Evolutionary conservation across 2,113 vertebrate species (phyloP).

Genomic region (Carassius carassius): DNA sequence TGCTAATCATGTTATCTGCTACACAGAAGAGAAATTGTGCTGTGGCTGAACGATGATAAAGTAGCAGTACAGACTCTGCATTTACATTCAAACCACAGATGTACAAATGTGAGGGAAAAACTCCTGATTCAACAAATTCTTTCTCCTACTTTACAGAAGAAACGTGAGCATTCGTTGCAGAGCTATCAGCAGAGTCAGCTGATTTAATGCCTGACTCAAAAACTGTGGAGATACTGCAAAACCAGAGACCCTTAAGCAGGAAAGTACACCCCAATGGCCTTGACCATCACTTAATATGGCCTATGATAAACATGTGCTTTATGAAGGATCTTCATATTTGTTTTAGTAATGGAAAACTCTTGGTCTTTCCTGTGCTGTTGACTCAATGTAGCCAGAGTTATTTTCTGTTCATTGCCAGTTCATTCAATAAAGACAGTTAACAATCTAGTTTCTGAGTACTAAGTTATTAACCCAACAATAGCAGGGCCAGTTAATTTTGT

Average conservation of each 20-base stretch:
- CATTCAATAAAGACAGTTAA: no score
- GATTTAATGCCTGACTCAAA: conserved; percentile 17
- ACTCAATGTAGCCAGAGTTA: no score
- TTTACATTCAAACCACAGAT: conserved; percentile 35
- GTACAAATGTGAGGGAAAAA: conserved; percentile 6
- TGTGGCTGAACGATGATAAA: conserved; percentile 20
- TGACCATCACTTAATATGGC: background rate
- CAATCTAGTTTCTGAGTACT: no score
- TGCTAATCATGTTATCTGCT: conserved; percentile 26
- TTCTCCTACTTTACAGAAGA: conserved; percentile 31
- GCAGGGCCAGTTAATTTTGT: no score
- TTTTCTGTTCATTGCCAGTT: no score
- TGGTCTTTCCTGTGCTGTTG: background rate
- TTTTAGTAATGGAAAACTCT: background rate
- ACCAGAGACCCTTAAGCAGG: background rate
- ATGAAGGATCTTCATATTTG: background rate
- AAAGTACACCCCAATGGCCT: background rate
- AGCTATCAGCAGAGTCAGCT: conserved; percentile 25
- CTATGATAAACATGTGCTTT: background rate
- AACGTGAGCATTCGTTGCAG: background rate
- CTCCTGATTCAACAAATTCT: conserved; percentile 35
- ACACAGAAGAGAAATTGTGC: background rate
- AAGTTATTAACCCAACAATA: no score
- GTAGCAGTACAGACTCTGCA: conserved; percentile 23
- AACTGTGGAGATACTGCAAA: background rate